Conservation (phyloP, 2,113 vertebrate species). For the Crotophaga sulcirostris region DNA sequence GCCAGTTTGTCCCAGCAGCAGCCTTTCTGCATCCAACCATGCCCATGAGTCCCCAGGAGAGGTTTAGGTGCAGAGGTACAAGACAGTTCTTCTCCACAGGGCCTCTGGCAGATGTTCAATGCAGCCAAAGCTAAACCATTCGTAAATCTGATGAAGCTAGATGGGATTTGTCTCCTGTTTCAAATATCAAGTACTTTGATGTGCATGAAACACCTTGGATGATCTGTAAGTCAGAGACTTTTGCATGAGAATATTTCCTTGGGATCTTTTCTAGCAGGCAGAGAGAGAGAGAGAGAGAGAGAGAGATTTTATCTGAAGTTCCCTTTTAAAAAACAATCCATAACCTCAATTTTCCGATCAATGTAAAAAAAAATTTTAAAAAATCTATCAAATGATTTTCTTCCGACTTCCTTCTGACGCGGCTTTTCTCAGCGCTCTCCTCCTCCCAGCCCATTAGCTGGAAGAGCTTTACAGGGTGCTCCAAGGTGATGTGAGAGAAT, state of each 20-base stretch:
- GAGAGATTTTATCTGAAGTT: not conserved
- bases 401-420: constrained; percentile 3
- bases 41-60: not conserved
- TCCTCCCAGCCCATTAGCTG: constrained; percentile 37
- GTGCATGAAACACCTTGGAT: not conserved
- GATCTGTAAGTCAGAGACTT: not conserved
- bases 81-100: not conserved
- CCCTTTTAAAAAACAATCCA: constrained; percentile 13
- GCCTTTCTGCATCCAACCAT: not conserved
- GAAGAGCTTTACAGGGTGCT: not conserved
- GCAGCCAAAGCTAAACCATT: not conserved
- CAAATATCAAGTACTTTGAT: not conserved
- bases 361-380: not conserved
- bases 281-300: not conserved
- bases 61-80: not conserved
- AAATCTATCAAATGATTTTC: constrained; percentile 5
- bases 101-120: not conserved
- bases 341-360: constrained; percentile 27
- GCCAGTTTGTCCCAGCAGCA: not conserved
- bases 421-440: not conserved
- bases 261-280: not conserved
- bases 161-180: not conserved
- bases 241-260: not conserved
- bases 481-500: not conserved
- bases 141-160: not conserved